phyloP scores from a whole-genome alignment of 2,888 invertebrate genomes.

The Diaphora mendica region DNA sequence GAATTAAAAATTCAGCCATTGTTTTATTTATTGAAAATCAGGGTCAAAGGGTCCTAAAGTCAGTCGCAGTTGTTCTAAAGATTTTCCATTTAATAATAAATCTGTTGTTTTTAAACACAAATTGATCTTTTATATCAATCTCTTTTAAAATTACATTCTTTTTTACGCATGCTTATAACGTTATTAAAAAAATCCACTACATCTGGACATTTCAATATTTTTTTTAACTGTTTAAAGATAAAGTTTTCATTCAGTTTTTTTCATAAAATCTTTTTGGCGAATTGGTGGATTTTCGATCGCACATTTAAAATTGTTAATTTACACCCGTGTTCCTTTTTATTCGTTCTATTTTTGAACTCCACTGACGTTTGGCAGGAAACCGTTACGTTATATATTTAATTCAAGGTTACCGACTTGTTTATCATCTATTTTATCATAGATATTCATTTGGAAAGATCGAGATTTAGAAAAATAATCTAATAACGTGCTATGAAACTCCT shows the following conservation, averaged over 20 bases:
- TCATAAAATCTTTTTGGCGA: background rate
- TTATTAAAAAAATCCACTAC: no score
- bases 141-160: no score
- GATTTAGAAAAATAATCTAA: conserved; percentile 9
- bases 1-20: no score
- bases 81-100: no score
- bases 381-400: conserved; percentile 26
- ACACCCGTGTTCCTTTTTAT: conserved; percentile 17
- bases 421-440: conserved; percentile 21
- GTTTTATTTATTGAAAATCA: no score
- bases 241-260: background rate
- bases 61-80: no score
- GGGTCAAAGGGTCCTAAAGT: no score
- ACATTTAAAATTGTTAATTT: background rate
- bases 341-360: conserved; percentile 31
- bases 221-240: background rate
- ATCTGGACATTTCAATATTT: background rate
- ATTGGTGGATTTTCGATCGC: background rate
- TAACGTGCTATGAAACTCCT: conserved; percentile 2
- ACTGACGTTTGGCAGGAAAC: conserved; percentile 30
- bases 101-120: no score
- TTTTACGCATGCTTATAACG: no score
- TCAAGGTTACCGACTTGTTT: conserved; percentile 34
- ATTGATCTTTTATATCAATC: no score
- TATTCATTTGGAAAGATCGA: conserved; percentile 32